These are phyloP conservation scores for Eilema depressum DNA, from an alignment of 2,888 invertebrate species.

Conservation along the genomic window DNA sequence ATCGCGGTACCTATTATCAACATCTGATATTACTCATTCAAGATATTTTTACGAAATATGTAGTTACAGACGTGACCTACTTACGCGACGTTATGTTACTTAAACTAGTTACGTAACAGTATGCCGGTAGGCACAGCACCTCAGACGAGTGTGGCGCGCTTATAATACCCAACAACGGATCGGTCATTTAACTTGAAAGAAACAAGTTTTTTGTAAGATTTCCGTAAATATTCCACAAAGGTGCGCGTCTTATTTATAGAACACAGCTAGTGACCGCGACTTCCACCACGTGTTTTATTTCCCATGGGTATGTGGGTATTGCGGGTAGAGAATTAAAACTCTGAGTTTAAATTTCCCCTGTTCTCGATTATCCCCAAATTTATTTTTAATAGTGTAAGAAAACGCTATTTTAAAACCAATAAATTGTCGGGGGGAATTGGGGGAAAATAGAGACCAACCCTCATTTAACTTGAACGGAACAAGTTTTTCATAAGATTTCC, in stretches of 20 bases:
- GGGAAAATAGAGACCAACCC: too few species aligned
- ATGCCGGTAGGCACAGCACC: conserved; percentile 23
- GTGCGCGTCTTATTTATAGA: not conserved
- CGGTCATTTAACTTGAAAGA: conserved; percentile 15
- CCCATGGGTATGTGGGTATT: too few species aligned
- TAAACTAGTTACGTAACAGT: conserved; percentile 42
- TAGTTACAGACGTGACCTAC: conserved; percentile 53
- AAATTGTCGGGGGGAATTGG: too few species aligned
- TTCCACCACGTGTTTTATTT: too few species aligned
- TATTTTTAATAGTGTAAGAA: too few species aligned
- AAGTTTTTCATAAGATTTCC: not conserved
- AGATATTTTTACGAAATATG: conserved; percentile 44
- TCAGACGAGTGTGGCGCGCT: conserved; percentile 21
- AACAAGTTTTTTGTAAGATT: conserved; percentile 26
- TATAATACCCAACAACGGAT: conserved; percentile 18
- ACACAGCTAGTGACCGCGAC: not conserved
- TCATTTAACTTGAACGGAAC: too few species aligned
- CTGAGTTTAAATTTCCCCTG: too few species aligned
- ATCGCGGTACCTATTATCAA: too few species aligned
- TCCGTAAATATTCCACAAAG: conserved; percentile 2
- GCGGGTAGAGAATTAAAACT: too few species aligned
- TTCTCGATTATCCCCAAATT: too few species aligned
- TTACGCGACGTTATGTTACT: conserved; percentile 51
- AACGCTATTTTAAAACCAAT: too few species aligned
- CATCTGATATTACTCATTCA: conserved; percentile 17